phyloP scores from a whole-genome alignment of 2,888 invertebrate species.

The Reticulitermes lucifugus region DNA sequence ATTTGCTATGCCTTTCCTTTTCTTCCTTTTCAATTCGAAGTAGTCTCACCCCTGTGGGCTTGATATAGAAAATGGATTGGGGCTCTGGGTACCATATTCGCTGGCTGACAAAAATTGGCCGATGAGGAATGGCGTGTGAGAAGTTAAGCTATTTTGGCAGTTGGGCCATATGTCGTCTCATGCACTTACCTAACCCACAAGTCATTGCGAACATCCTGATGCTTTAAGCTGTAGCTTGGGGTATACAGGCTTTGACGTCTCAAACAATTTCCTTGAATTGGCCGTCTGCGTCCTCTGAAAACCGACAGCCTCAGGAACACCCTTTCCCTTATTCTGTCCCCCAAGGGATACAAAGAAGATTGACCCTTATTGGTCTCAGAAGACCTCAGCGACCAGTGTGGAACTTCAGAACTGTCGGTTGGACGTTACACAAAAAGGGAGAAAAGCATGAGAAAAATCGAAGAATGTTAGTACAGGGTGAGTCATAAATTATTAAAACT shows the following conservation, averaged over 20 bases:
- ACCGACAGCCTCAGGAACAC: slow-evolving; percentile 9
- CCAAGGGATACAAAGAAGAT: slow-evolving; percentile 42
- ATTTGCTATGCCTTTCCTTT: slow-evolving; percentile 6
- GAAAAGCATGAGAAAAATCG: slow-evolving; percentile 1
- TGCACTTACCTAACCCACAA: background rate
- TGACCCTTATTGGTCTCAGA: slow-evolving; percentile 44
- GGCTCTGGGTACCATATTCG: slow-evolving; percentile 46
- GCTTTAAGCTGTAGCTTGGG: slow-evolving; percentile 13
- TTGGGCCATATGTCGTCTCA: slow-evolving; percentile 17
- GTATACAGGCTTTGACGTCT: slow-evolving; percentile 41
- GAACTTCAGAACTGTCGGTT: slow-evolving; percentile 26
- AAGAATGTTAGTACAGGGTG: slow-evolving; percentile 24
- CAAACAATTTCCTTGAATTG: slow-evolving; percentile 51
- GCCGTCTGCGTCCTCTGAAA: slow-evolving; percentile 44
- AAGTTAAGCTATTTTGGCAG: slow-evolving; percentile 30
- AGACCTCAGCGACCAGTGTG: slow-evolving; percentile 31
- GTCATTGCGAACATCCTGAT: slow-evolving; percentile 6
- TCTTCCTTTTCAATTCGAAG: slow-evolving; percentile 20
- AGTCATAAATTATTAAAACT: slow-evolving; percentile 8
- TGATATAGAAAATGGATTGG: slow-evolving; percentile 21
- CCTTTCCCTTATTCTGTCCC: background rate
- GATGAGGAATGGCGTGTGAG: slow-evolving; percentile 34
- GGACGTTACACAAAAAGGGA: slow-evolving; percentile 9
- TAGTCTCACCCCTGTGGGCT: background rate
- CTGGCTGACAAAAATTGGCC: slow-evolving; percentile 6